These are phyloP conservation scores for Cheiracanthium punctorium DNA, from an alignment of 2,888 invertebrate genomes.

Conservation along the genomic window DNA sequence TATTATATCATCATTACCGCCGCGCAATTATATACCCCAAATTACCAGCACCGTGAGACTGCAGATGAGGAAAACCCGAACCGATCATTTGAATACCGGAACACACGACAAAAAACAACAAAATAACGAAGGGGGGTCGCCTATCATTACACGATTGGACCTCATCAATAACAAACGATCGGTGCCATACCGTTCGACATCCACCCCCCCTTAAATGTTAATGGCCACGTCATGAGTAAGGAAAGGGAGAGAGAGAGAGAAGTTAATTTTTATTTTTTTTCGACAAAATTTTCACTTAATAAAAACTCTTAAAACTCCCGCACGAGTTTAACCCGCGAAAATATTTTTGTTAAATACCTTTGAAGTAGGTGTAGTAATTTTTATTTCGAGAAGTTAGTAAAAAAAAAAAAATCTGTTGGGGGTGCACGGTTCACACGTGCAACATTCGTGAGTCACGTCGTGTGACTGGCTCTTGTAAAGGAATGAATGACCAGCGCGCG, in stretches of 20 bases:
- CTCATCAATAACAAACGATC: constrained; percentile 63
- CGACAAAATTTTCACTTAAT: constrained; percentile 5
- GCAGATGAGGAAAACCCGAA: not conserved
- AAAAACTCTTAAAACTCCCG: not conserved
- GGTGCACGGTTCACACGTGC: constrained; percentile 41
- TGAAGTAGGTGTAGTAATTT: constrained; percentile 15
- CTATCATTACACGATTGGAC: constrained; percentile 67
- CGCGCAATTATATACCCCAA: constrained; percentile 8
- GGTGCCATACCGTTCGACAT: constrained; percentile 61
- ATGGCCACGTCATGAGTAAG: constrained; percentile 55
- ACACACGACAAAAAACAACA: constrained; percentile 18
- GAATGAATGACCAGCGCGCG: constrained; percentile 56
- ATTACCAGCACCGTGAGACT: not conserved
- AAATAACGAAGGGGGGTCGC: not conserved
- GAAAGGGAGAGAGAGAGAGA: too few relatives aligned
- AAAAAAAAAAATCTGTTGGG: not conserved
- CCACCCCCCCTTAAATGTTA: constrained; percentile 51
- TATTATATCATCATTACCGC: constrained; percentile 17
- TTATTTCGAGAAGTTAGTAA: not conserved
- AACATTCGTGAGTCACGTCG: constrained; percentile 51
- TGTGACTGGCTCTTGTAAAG: constrained; percentile 15
- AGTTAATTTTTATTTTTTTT: not conserved
- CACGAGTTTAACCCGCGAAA: constrained; percentile 24
- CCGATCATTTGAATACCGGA: constrained; percentile 62
- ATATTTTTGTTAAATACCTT: constrained; percentile 34